Evolutionary conservation across 2,888 invertebrate genomes (phyloP).

Genomic region (Latrodectus elegans): DNA sequence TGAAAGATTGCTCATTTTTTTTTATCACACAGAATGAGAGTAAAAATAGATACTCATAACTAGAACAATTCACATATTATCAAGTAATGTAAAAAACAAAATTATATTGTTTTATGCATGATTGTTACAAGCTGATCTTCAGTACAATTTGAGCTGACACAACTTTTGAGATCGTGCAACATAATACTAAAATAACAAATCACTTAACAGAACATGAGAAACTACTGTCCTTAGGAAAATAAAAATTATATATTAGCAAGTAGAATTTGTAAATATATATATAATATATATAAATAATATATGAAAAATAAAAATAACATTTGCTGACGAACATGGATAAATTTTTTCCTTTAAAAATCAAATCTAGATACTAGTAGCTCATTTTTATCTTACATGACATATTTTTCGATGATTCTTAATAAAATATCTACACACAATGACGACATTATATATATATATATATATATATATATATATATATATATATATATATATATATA

Average conservation of each 20-base stretch:
- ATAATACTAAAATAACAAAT: background rate
- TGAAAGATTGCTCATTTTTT: slow-evolving; percentile 3
- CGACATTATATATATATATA: slow-evolving; percentile 2
- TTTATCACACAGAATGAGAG: background rate
- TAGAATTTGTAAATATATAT: slow-evolving; percentile 4
- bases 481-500: slow-evolving; percentile 11
- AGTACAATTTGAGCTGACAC: background rate
- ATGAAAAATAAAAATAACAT: slow-evolving; percentile 10
- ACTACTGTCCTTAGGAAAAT: background rate
- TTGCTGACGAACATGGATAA: slow-evolving; percentile 7
- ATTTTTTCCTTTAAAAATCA: slow-evolving; percentile 1
- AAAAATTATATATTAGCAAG: background rate
- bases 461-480: slow-evolving; percentile 12
- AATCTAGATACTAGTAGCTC: background rate
- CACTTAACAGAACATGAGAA: slow-evolving; percentile 6
- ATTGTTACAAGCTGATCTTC: background rate
- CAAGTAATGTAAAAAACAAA: background rate
- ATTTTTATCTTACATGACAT: background rate
- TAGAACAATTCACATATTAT: background rate
- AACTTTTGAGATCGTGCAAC: slow-evolving; percentile 30
- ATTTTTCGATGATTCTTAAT: slow-evolving; percentile 34
- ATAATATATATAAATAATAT: slow-evolving; percentile 15
- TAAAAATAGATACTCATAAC: slow-evolving; percentile 4
- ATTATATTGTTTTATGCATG: background rate
- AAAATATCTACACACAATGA: slow-evolving; percentile 48